Evolutionary conservation across 1,140 invertebrate species (phyloP).

Genomic region (Drosophila nebulosa): DNA sequence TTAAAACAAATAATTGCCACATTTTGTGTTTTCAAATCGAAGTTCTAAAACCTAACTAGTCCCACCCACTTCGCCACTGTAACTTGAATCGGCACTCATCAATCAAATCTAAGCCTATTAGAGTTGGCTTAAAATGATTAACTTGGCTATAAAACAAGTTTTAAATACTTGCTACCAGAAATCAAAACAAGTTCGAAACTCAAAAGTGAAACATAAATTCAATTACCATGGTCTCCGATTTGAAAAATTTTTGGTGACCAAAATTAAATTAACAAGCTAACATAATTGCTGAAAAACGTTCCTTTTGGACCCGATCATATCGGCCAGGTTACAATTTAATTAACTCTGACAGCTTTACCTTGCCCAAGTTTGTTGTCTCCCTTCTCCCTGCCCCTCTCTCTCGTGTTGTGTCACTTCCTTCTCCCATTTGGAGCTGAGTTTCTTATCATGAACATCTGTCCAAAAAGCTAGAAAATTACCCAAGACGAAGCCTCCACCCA

Average conservation of each 20-base stretch:
- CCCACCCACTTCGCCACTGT: no score
- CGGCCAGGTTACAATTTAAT: conserved; percentile 64
- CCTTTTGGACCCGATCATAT: conserved; percentile 35
- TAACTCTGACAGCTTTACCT: conserved; percentile 56
- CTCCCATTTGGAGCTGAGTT: background rate
- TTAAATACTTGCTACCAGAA: no score
- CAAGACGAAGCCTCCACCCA: background rate
- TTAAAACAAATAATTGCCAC: no score
- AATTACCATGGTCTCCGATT: background rate
- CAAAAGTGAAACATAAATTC: background rate
- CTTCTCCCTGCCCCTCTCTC: background rate
- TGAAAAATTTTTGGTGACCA: background rate
- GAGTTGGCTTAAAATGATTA: no score
- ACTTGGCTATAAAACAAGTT: no score
- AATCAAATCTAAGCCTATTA: no score
- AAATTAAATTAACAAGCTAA: background rate
- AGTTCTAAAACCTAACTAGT: no score
- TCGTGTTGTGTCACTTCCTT: background rate
- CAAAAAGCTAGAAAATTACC: conserved; percentile 41
- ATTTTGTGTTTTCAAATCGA: no score
- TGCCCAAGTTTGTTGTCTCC: conserved; percentile 50
- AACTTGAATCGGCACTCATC: no score
- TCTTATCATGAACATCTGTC: conserved; percentile 42
- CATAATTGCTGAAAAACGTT: background rate
- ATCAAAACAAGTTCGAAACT: no score